Evolutionary conservation across 2,888 invertebrate genomes (phyloP).

Genomic region (Cataglyphis cursor): DNA sequence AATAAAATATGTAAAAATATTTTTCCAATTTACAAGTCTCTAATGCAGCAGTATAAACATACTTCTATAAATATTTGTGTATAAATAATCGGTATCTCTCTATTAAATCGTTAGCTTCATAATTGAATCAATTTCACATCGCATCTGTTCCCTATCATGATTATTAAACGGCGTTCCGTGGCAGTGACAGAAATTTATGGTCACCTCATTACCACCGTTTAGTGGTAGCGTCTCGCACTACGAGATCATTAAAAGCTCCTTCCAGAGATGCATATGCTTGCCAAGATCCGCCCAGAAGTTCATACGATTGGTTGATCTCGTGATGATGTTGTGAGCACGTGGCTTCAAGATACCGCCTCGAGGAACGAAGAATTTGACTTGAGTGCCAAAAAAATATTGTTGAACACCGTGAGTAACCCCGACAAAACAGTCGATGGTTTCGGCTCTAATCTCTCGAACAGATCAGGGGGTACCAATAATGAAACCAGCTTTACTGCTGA

Average conservation of each 20-base stretch:
- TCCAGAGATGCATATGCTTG: constrained; percentile 79
- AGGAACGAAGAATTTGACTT: constrained; percentile 79
- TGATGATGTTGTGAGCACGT: constrained; percentile 82
- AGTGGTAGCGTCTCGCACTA: constrained; percentile 77
- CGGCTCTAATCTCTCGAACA: constrained; percentile 72
- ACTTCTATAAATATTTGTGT: not conserved
- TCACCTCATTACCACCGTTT: constrained; percentile 82
- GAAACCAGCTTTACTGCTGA: constrained; percentile 23
- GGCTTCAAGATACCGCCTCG: constrained; percentile 82
- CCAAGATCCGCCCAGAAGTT: constrained; percentile 84
- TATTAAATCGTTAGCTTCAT: constrained; percentile 27
- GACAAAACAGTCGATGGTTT: constrained; percentile 74
- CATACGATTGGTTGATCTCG: constrained; percentile 79
- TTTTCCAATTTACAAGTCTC: not conserved
- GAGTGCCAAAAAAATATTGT: constrained; percentile 78
- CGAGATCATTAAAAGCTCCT: constrained; percentile 81
- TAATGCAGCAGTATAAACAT: not conserved
- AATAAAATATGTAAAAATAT: not conserved
- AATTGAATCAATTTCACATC: constrained; percentile 66
- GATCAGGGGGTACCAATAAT: constrained; percentile 66
- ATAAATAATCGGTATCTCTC: not conserved
- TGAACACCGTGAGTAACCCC: constrained; percentile 73
- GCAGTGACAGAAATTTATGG: constrained; percentile 82
- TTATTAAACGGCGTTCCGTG: constrained; percentile 79
- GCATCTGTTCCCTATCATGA: constrained; percentile 62